Evolutionary conservation across 2,113 vertebrate genomes (phyloP).

Genomic region (Brachionichthys hirsutus): DNA sequence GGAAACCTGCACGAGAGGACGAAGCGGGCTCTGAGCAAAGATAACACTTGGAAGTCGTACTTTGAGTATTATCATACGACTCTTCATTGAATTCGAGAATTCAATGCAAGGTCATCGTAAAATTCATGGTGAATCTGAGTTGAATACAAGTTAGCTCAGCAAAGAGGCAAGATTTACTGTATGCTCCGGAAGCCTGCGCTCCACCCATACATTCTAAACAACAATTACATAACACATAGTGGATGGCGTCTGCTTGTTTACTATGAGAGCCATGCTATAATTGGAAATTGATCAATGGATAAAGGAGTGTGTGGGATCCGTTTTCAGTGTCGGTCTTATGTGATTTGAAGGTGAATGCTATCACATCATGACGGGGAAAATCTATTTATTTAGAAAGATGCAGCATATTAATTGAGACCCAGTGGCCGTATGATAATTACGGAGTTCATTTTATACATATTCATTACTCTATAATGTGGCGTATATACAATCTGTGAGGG

Average conservation of each 20-base stretch:
- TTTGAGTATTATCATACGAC: too few species aligned
- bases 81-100: too few species aligned
- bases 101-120: too few species aligned
- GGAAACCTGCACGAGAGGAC: too few species aligned
- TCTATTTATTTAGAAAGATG: constrained; percentile 50
- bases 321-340: constrained; percentile 20
- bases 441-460: constrained; percentile 69
- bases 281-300: constrained; percentile 21
- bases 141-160: too few species aligned
- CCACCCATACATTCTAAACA: too few species aligned
- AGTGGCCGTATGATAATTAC: constrained; percentile 61
- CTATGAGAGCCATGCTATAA: background rate
- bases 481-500: constrained; percentile 72
- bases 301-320: constrained; percentile 16
- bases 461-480: constrained; percentile 74
- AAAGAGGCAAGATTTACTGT: too few species aligned
- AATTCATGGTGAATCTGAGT: too few species aligned
- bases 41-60: too few species aligned
- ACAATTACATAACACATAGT: too few species aligned
- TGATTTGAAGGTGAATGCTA: constrained; percentile 47
- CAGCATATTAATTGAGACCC: constrained; percentile 59
- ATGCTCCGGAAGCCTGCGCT: too few species aligned
- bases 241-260: background rate
- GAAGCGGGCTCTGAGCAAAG: background rate
- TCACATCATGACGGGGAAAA: constrained; percentile 34